Conservation (phyloP, 2,888 invertebrate genomes). For the Sphaerophoria taeniata region DNA sequence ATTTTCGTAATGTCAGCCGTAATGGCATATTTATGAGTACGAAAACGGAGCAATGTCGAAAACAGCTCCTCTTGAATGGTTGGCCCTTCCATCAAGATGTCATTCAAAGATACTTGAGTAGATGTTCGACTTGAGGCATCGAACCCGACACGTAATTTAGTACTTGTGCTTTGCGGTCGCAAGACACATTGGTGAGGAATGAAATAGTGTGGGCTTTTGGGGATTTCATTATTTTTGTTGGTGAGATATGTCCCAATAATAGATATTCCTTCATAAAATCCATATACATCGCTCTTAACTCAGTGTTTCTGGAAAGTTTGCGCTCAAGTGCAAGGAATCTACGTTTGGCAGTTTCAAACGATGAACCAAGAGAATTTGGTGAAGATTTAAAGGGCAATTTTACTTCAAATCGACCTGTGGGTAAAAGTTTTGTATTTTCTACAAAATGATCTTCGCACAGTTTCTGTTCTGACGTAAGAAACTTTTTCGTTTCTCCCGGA, state of each 20-base stretch:
- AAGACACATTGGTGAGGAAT: conserved; percentile 55
- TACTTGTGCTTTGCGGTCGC: neutral
- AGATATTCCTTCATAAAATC: conserved; percentile 67
- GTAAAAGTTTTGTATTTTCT: no score
- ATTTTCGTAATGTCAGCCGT: neutral
- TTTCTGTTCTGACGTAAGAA: neutral
- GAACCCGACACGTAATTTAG: neutral
- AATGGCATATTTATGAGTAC: neutral
- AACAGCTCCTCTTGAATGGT: neutral
- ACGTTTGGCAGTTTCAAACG: no score
- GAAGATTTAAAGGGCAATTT: no score
- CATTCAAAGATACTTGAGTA: neutral
- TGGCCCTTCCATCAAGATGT: neutral
- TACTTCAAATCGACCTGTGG: no score
- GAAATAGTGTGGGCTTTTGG: conserved; percentile 5
- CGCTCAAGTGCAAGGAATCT: no score
- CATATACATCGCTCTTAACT: conserved; percentile 51
- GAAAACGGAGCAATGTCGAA: neutral
- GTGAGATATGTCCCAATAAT: conserved; percentile 58
- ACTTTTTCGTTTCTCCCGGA: conserved; percentile 9
- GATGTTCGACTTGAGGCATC: neutral
- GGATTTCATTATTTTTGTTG: no score
- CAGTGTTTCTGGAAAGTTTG: conserved; percentile 32
- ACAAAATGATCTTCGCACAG: no score
- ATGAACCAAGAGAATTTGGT: no score